These are phyloP conservation scores for Diaphora mendica DNA, from an alignment of 2,888 invertebrate species.

Conservation along the genomic window DNA sequence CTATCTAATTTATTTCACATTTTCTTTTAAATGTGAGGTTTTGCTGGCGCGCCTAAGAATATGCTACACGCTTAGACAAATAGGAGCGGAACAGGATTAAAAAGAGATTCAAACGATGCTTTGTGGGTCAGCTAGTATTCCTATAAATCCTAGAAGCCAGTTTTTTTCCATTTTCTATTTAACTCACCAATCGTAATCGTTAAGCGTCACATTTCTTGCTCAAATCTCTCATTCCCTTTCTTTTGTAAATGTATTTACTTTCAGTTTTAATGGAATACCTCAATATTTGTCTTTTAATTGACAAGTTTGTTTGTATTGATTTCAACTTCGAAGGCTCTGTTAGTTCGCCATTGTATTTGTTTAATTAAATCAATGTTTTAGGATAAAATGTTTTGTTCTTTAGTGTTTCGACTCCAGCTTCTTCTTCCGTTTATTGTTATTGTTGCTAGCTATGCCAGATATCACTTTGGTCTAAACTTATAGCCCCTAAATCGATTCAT, in stretches of 20 bases:
- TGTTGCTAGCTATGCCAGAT: not conserved
- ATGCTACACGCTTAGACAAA: too few relatives aligned
- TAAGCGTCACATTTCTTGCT: not conserved
- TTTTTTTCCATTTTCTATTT: not conserved
- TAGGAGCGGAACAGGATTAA: too few relatives aligned
- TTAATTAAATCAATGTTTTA: not conserved
- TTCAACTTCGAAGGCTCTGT: conserved; percentile 5
- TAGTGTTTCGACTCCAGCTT: not conserved
- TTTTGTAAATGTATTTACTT: conserved; percentile 42
- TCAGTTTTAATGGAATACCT: conserved; percentile 38
- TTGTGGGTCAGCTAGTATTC: too few relatives aligned
- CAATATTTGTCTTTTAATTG: conserved; percentile 36
- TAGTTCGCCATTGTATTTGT: conserved; percentile 4
- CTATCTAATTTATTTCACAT: too few relatives aligned
- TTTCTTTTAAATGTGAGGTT: too few relatives aligned
- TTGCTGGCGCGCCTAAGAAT: too few relatives aligned
- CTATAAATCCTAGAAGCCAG: not conserved
- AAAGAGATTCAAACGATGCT: not conserved
- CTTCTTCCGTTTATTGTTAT: not conserved
- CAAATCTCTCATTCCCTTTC: not conserved
- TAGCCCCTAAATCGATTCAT: not conserved
- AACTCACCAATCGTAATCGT: not conserved
- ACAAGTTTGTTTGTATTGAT: conserved; percentile 35
- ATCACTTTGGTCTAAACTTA: not conserved
- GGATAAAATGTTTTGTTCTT: not conserved